Conservation (phyloP, 2,113 vertebrate species). For the Rattus rattus region DNA sequence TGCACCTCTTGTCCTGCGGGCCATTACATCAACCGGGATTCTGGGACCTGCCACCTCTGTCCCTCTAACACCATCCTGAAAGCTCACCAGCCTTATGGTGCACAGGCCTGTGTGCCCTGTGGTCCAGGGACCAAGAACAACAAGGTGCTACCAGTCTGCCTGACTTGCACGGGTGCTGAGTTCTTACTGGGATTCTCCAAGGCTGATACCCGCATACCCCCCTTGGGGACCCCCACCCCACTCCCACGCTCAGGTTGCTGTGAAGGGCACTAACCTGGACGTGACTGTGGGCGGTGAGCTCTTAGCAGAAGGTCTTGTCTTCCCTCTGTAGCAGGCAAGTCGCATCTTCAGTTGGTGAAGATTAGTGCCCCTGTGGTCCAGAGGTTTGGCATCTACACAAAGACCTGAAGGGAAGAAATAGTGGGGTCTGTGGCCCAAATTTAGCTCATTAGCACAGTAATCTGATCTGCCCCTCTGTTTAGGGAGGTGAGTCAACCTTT, state of each 20-base stretch:
- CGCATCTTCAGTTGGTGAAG: not conserved
- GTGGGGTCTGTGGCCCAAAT: not conserved
- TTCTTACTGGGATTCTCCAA: not conserved
- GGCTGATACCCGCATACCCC: not conserved
- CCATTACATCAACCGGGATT: conserved; percentile 88
- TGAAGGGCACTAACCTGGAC: not conserved
- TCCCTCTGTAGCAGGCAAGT: not conserved
- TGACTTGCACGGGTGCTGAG: not conserved
- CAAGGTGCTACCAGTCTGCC: conserved; percentile 85
- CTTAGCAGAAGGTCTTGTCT: not conserved
- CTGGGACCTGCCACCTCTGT: conserved; percentile 89
- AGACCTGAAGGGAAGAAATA: not conserved
- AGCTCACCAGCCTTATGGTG: conserved; percentile 87
- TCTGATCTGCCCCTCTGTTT: not conserved
- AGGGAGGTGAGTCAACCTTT: not conserved
- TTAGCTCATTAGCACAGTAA: not conserved
- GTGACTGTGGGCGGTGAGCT: not conserved
- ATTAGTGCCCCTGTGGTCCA: not conserved
- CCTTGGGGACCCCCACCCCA: not conserved
- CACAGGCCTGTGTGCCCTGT: conserved; percentile 89
- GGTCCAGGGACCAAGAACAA: conserved; percentile 93
- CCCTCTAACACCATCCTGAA: conserved; percentile 89
- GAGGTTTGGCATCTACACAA: not conserved
- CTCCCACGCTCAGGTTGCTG: not conserved
- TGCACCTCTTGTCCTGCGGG: conserved; percentile 93